A percentile compares a stretch with the other conserved stretches of the same genome.
These are phyloP conservation scores for Ameiurus melas DNA, from an alignment of 2,113 vertebrate species.

Conservation along the genomic window DNA sequence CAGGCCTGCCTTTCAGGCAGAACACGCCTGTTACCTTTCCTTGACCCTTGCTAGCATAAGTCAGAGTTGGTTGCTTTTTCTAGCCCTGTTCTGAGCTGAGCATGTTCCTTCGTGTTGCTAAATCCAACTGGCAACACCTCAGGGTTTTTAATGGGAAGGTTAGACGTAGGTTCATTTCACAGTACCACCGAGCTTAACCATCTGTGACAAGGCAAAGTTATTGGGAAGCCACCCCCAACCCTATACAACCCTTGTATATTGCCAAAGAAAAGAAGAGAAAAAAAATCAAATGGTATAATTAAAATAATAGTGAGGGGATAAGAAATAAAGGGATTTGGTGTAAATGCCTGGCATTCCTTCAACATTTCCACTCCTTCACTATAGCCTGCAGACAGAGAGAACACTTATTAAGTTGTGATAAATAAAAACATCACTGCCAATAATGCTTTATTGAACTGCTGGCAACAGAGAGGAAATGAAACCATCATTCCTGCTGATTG, in stretches of 20 bases:
- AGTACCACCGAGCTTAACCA: constrained; percentile 38
- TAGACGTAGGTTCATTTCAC: constrained; percentile 41
- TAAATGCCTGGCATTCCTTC: constrained; percentile 65
- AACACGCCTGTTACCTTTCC: constrained; percentile 41
- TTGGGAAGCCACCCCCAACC: constrained; percentile 35
- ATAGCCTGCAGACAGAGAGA: constrained; percentile 55
- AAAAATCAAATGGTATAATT: constrained; percentile 33
- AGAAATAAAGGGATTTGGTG: constrained; percentile 70
- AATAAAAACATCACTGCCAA: constrained; percentile 67
- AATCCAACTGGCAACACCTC: constrained; percentile 28
- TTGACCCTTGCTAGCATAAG: constrained; percentile 35
- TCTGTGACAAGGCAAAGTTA: constrained; percentile 53
- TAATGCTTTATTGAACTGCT: constrained; percentile 63
- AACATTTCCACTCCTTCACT: constrained; percentile 63
- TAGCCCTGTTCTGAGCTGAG: constrained; percentile 23
- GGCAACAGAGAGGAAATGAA: constrained; percentile 60
- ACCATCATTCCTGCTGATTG: constrained; percentile 57
- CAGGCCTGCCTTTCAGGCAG: constrained; percentile 1
- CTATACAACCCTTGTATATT: constrained; percentile 58
- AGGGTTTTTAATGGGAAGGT: constrained; percentile 38
- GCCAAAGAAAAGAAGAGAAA: constrained; percentile 49
- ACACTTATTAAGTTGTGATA: constrained; percentile 62
- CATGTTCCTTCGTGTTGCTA: constrained; percentile 15
- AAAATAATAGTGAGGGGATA: constrained; percentile 54
- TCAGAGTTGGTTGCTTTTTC: constrained; percentile 5